Evolutionary conservation across 1,140 invertebrate species (phyloP), one percentile per base, ranked within the genome.

Genomic region (Aphaenogaster floridana): DNA sequence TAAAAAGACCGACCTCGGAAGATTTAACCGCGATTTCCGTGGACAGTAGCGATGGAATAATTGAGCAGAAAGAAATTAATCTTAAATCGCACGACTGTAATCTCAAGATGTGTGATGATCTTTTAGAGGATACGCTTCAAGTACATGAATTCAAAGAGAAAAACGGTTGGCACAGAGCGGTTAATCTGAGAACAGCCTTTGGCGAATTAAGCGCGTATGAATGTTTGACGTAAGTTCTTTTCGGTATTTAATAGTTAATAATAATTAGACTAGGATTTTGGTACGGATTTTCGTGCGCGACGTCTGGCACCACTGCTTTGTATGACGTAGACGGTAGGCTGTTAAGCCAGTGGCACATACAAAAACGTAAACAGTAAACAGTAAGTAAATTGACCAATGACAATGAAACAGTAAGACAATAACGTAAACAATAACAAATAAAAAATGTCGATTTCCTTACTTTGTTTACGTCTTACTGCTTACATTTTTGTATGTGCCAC

Each of bases 101-200:
- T 77, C 86, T 92, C 0, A 94, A 94, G 78, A 90, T 94, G 28
- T 93, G 94, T 0, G 95, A 95, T 52, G 95, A 95, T 83, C 72
- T 95, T 64, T 54, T 95, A 2, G 94, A 91, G 7, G 94, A 95
- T 78, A 95, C 93, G 1, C 81, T 95, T 28, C 92, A 95, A 79
- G 93, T 95, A 1, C 94, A 95, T 64, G 94, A 95, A 71, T 88
- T 93, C 48, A 95, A 94, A 52, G 94, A 94, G 61, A 93, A 89
- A 83, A 95, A 93, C 50, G 96, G 96, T 36, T 97, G 96, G 96
- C 96, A 96, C 90, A 96, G 96, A 94, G 95, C 94, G 4, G 96
- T 96, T 2, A 95, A 96, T 80, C 93, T 97, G 28, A 94, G 96
- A 57, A 95, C 94, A 68, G 94, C 94, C 61, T 96, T 96, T 85